These are phyloP conservation scores for Eugnorisma glareosa DNA, from an alignment of 2,888 invertebrate genomes.

Conservation along the genomic window DNA sequence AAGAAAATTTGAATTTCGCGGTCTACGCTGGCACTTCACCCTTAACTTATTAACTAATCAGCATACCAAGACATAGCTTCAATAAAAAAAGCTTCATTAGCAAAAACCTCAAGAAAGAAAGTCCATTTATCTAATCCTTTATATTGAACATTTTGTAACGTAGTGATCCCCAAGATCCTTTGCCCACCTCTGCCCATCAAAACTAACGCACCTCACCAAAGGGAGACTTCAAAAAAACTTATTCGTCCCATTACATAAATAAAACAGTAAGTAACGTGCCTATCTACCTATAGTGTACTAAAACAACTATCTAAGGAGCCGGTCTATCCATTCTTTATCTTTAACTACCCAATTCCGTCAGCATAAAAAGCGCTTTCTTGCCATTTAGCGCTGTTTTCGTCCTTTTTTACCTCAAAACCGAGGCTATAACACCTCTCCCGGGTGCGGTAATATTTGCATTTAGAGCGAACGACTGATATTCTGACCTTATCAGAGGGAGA, in stretches of 20 bases:
- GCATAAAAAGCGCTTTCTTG: constrained; percentile 87
- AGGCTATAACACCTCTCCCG: constrained; percentile 88
- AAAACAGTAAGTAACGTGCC: constrained; percentile 67
- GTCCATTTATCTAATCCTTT: constrained; percentile 44
- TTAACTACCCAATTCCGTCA: constrained; percentile 86
- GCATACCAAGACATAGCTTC: not conserved
- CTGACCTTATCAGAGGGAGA: constrained; percentile 88
- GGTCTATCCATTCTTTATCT: constrained; percentile 87
- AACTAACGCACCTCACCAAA: constrained; percentile 52
- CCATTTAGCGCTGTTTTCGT: constrained; percentile 88
- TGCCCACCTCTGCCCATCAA: constrained; percentile 42
- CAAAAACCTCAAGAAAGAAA: constrained; percentile 12
- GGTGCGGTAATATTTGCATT: constrained; percentile 90
- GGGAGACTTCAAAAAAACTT: constrained; percentile 53
- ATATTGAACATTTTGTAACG: constrained; percentile 4
- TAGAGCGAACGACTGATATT: constrained; percentile 90
- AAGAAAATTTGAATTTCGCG: too few species aligned
- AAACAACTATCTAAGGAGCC: constrained; percentile 77
- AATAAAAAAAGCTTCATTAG: not conserved
- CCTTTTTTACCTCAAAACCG: constrained; percentile 88
- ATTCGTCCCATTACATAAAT: constrained; percentile 63
- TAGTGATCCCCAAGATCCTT: constrained; percentile 30
- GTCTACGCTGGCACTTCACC: too few species aligned
- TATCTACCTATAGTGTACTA: constrained; percentile 68
- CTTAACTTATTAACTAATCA: too few species aligned